Base-by-base conservation (phyloP, 2,888 invertebrate genomes). In the Nomada fabriciana region DNA sequence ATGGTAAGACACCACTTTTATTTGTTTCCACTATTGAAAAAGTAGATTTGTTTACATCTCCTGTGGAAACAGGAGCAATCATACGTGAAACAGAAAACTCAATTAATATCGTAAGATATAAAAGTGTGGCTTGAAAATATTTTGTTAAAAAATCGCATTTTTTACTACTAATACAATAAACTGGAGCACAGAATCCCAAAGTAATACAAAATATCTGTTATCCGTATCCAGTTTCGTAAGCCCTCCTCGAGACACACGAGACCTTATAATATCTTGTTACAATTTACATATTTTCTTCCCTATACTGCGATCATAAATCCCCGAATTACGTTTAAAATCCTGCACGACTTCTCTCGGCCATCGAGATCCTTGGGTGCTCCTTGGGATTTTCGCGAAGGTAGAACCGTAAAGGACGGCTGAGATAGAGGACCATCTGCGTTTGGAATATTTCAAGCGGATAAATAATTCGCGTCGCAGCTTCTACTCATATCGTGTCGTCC, bases 391-490 rank as follows among this genome's bases (percentile, higher is more conserved):
- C 52, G 7, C 57, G 13, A 25, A 20, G 29, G 20, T 11, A 23
- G 59, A 18, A 36, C 9, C 18, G 42, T 23, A 20, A 52, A 60
- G 55, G 61, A 57, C 52, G 77, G 61, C 71, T 42, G 60, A 55
- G 70, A 67, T 65, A 42, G 67, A 50, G 80, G 71, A 78, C 79
- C 65, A 79, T 78, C 80, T 4, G 55, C 61, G 61, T 78, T 72
- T 78, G 67, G 71, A 78, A 78, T 72, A 78, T 78, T 72, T 53
- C 71, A 68, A 63, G 29, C 71, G 80, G 55, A 80, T 71, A 76
- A 80, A 80, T 76, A 80, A 80, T 80, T 80, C 65, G 77, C 47
- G 42, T 15, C 18, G 67, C 43, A 43, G 71, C 53, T 63, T 57
- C 43, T 52, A n/a, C 42, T 50, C 67, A 13, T 69, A 42, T 20